Percentiles rank a stretch among this genome's conserved stretches.
These are phyloP conservation scores for Oxyscelio sp. DNA, from an alignment of 2,888 invertebrate genomes.

Conservation along the genomic window DNA sequence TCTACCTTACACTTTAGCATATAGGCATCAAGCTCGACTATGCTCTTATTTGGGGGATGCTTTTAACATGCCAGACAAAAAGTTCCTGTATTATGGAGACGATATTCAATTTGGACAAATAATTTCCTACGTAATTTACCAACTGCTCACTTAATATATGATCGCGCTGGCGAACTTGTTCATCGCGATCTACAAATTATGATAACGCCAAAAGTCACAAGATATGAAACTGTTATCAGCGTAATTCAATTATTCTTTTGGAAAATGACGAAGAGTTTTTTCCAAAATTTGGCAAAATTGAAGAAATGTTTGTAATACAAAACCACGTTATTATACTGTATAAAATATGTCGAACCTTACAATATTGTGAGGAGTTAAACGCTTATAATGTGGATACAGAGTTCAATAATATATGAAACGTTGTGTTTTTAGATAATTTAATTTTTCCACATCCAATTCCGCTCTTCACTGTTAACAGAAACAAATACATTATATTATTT, in stretches of 20 bases:
- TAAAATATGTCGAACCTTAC: background rate
- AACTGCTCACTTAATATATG: background rate
- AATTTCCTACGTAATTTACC: background rate
- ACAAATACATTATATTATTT: background rate
- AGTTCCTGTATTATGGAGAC: conserved; percentile 1
- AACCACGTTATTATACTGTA: background rate
- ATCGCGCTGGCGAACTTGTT: background rate
- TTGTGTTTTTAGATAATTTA: too few species aligned
- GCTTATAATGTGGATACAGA: background rate
- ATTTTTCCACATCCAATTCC: conserved; percentile 20
- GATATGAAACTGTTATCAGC: background rate
- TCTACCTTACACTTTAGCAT: too few species aligned
- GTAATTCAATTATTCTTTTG: too few species aligned
- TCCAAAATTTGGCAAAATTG: too few species aligned
- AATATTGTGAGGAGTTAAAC: background rate
- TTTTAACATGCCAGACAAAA: background rate
- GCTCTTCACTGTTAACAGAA: background rate
- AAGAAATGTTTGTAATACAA: background rate
- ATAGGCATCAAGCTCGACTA: too few species aligned
- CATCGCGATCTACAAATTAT: background rate
- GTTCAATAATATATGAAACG: background rate
- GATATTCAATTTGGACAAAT: conserved; percentile 4
- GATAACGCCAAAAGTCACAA: background rate
- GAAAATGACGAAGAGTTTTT: background rate
- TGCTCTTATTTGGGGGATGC: too few species aligned